phyloP scores from a whole-genome alignment of 2,797 vertebrate species.

The Parambassis ranga region DNA sequence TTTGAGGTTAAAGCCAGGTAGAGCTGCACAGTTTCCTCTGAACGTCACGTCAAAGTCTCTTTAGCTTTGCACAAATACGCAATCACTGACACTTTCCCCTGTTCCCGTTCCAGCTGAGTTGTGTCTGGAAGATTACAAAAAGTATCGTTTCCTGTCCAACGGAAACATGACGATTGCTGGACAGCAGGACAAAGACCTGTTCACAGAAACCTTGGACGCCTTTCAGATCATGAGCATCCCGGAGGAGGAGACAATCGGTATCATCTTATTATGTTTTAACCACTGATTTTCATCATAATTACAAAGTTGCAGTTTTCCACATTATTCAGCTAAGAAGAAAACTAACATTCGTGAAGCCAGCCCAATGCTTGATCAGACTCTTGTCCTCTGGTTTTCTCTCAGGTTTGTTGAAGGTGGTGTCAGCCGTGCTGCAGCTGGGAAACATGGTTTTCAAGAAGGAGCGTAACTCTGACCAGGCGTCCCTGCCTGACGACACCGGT shows the following conservation, averaged over 20 bases:
- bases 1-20: no score
- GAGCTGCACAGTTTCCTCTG: not conserved
- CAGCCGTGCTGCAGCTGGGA: constrained; percentile 92
- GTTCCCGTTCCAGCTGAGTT: constrained; percentile 82
- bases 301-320: no score
- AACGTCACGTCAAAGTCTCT: not conserved
- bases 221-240: constrained; percentile 96
- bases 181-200: constrained; percentile 96
- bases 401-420: constrained; percentile 93
- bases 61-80: not conserved
- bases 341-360: no score
- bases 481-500: constrained; percentile 98
- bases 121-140: constrained; percentile 92
- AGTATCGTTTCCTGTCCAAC: constrained; percentile 95
- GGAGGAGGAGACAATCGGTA: constrained; percentile 86
- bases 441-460: constrained; percentile 98
- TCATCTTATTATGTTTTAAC: not conserved
- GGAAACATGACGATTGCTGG: constrained; percentile 94
- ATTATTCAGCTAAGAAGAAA: no score
- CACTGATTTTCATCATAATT: no score
- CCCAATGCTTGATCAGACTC: no score
- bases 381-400: not conserved
- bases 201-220: constrained; percentile 94
- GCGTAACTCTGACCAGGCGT: constrained; percentile 94
- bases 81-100: not conserved